Base-by-base conservation (phyloP, 1,140 invertebrate species). In the Drosophila baimaii region DNA sequence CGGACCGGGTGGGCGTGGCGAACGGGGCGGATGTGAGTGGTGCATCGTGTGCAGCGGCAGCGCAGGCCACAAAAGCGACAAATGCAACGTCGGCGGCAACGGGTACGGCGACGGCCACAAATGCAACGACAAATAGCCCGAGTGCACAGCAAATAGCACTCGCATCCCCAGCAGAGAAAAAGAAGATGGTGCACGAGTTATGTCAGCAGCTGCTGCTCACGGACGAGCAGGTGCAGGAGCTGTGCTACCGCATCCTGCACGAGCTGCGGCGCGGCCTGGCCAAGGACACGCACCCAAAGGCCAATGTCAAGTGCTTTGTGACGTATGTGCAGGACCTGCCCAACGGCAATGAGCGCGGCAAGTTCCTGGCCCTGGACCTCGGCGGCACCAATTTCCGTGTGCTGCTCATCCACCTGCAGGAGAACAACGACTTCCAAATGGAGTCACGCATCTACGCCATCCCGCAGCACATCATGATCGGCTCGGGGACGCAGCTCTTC, bases 301-400 rank as follows among this genome's bases (percentile, higher is more conserved):
- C 98, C 5, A 95, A 95, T 68, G 95, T 99, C 21, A 99, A 99
- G 92, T 94, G 94, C 78, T 99, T 97, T 90, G 96, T 97, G 7
- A 99, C 99, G 1, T 99, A 98, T 91, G 98, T 99, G 17, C 96
- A 98, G 92, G 96, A 99, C 92, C 95, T 99, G 68, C 98, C 99
- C 9, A 97, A 98, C 93, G 99, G 99, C 79, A 97, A 96, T 94
- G 99, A 99, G 94, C 94, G 95, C 62, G 99, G 99, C 52, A 98
- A 99, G 93, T 99, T 99, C 92, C 93, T 99, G 81, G 99, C 99
- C 8, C 93, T 99, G 63, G 99, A 99, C 93, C 94, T 99, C 75
- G 99, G 99, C 21, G 99, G 99, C 4, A 99, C 99, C 44, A 99
- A 99, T 93, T 99, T 99, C 93, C 95, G 99, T 76, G 98, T 99